Evolutionary conservation across 2,113 vertebrate genomes (phyloP), one percentile per base, ranked within the genome.

Genomic region (Columbina picui): DNA sequence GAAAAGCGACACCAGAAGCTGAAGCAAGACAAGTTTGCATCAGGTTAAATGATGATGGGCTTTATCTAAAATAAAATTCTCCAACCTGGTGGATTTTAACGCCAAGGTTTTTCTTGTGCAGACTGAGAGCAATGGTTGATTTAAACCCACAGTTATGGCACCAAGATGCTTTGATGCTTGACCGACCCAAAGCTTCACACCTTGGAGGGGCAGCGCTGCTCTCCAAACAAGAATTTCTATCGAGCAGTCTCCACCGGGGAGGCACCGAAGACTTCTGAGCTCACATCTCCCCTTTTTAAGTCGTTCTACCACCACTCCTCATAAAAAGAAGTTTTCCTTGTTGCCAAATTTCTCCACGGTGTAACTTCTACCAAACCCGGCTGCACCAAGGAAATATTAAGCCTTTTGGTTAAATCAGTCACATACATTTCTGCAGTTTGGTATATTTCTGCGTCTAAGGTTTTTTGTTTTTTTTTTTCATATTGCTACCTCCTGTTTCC

Each of bases 401-500:
- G 7, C 6, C 15, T 75, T 87, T 55, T 67, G 10, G 7, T 43
- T 75, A 36, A 91, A 81, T 25, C 60, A 45, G 17, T 29, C 59
- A 83, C 55, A 68, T 6, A 16, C 2, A 7, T 36, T 85, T 61
- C 41, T 83, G 59, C 69, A 87, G 9, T 32, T 57, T 5, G 3
- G 7, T 41, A 30, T 30, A 67, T 64, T 70, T 94, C 79, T 90
- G 68, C 17, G 81, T 94, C 64, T 69, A 39, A 52, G 15, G 3
- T 18, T 27, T 79, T 69, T 60, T 63, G n/a, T n/a, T n/a, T n/a
- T n/a, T n/a, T n/a, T n/a, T n/a, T n/a, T 32, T 39, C 15, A 71
- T 32, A 17, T 7, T 69, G 19, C 26, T 89, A 38, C 64, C 74
- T 95, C 43, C 22, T 23, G 13, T 92, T 96, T 93, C 71, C 85